phyloP scores from a whole-genome alignment of 2,113 vertebrate genomes.

The Dinomys branickii region DNA sequence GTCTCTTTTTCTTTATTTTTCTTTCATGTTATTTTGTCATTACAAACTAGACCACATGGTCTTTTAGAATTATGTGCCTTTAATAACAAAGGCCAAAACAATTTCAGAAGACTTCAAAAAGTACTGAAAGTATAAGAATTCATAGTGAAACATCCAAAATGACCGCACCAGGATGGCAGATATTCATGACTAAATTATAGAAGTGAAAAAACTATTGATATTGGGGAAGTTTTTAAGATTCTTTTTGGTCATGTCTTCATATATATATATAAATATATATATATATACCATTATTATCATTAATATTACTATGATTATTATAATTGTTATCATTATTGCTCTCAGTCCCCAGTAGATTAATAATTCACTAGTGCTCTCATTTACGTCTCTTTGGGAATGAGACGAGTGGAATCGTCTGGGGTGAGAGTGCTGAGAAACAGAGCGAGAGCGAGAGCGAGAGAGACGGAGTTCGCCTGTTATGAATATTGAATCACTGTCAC shows the following conservation, averaged over 20 bases:
- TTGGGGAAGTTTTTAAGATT: conserved; percentile 7
- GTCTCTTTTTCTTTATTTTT: conserved; percentile 46
- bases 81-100: conserved; percentile 38
- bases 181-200: conserved; percentile 17
- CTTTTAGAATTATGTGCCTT: conserved; percentile 54
- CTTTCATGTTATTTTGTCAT: conserved; percentile 12
- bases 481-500: conserved; percentile 31
- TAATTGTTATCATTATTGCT: too few relatives aligned
- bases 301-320: background rate
- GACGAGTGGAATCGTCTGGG: background rate
- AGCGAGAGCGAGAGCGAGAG: background rate
- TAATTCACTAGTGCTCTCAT: background rate
- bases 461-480: background rate
- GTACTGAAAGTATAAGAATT: background rate
- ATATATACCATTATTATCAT: background rate
- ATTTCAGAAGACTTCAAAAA: conserved; percentile 50
- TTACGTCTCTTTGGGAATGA: background rate
- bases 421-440: background rate
- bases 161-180: background rate
- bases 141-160: background rate
- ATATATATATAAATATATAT: too few relatives aligned
- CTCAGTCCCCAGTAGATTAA: background rate
- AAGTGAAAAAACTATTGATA: background rate
- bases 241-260: background rate
- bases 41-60: background rate